Conservation (phyloP, 2,113 vertebrate species). For the Gallinago paraguaiae region DNA sequence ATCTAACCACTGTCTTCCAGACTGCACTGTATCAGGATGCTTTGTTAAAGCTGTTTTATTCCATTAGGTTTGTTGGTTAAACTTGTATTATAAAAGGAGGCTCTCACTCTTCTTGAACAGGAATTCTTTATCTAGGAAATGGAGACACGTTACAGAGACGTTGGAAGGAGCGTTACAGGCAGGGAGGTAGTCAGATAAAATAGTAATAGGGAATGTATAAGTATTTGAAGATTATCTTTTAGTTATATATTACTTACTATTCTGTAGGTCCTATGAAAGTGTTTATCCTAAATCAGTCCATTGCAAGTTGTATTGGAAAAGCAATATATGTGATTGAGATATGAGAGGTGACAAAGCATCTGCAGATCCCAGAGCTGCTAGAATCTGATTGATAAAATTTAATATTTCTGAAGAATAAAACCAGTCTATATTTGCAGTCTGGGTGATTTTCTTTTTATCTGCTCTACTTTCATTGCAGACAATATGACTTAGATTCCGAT, state of each 20-base stretch:
- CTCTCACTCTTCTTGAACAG: neutral
- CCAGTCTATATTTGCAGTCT: neutral
- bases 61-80: neutral
- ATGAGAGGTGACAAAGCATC: slow-evolving; percentile 39
- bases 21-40: neutral
- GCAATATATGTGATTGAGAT: slow-evolving; percentile 58
- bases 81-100: neutral
- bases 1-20: neutral
- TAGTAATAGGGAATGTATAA: neutral
- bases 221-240: slow-evolving; percentile 38
- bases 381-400: slow-evolving; percentile 68
- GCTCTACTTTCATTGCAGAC: neutral
- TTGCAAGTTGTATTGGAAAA: slow-evolving; percentile 50
- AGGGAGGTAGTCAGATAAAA: slow-evolving; percentile 8
- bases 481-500: slow-evolving; percentile 10
- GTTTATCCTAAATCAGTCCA: slow-evolving; percentile 57
- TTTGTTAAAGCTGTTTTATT: neutral
- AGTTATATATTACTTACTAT: neutral
- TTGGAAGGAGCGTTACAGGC: neutral
- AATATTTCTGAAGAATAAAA: slow-evolving; percentile 64
- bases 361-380: slow-evolving; percentile 19
- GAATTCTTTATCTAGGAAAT: neutral
- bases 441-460: slow-evolving; percentile 40
- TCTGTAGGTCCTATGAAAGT: slow-evolving; percentile 5
- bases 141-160: neutral